Percentiles rank a stretch among this genome's conserved stretches.
Evolutionary conservation across 2,888 invertebrate species (phyloP).

Genomic region (Tupiocoris notatus): DNA sequence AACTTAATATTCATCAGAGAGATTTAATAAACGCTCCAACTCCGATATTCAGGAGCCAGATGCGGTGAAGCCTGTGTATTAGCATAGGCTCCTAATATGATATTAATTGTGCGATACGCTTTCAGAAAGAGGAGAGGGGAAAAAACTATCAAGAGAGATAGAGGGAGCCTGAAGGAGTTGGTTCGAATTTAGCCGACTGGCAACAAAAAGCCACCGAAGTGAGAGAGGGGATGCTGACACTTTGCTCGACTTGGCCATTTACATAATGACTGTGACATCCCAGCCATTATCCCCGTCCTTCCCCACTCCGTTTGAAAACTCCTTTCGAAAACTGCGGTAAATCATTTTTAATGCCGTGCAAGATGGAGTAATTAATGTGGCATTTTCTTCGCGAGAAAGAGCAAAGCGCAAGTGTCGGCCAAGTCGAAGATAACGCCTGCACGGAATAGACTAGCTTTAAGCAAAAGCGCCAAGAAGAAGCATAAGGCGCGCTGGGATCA

Average conservation of each 20-base stretch:
- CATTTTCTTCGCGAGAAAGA: neutral
- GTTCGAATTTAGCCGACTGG: conserved; percentile 21
- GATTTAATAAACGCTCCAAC: neutral
- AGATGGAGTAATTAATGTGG: conserved; percentile 29
- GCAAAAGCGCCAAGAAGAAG: too few species aligned
- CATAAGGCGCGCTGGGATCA: too few species aligned
- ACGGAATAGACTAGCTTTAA: too few species aligned
- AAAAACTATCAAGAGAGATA: conserved; percentile 6
- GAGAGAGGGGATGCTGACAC: conserved; percentile 40
- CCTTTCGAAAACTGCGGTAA: conserved; percentile 36
- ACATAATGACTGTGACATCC: conserved; percentile 49
- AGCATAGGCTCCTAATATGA: conserved; percentile 46
- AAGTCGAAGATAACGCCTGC: too few species aligned
- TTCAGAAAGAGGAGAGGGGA: conserved; percentile 44
- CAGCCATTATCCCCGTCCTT: conserved; percentile 16
- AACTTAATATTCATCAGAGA: neutral
- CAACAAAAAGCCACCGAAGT: conserved; percentile 26
- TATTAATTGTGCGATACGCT: conserved; percentile 51
- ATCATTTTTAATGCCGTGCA: conserved; percentile 39
- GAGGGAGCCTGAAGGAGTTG: conserved; percentile 29
- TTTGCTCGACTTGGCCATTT: conserved; percentile 47
- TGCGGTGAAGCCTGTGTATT: conserved; percentile 10
- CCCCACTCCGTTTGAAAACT: conserved; percentile 7
- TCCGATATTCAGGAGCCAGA: neutral
- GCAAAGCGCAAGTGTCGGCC: too few species aligned